Percentiles rank a stretch among this genome's conserved stretches.
phyloP scores from a whole-genome alignment of 2,888 invertebrate genomes.

The Meganola albula region DNA sequence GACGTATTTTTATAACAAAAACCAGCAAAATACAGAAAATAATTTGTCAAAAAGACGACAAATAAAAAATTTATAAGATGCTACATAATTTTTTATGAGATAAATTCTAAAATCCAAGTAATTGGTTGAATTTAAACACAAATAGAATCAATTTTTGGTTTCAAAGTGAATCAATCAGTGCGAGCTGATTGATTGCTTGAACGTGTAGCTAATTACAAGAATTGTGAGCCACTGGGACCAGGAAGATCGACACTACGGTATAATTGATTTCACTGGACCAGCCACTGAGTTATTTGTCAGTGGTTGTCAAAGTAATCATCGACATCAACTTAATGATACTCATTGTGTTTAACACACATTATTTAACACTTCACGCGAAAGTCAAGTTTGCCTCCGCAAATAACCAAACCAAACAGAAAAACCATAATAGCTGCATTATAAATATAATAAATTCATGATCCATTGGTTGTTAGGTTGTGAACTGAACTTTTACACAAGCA shows the following conservation, averaged over 20 bases:
- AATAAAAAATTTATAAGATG: neutral
- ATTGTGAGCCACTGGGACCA: slow-evolving; percentile 43
- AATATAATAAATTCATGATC: too few relatives aligned
- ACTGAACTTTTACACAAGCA: too few relatives aligned
- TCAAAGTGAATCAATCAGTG: slow-evolving; percentile 38
- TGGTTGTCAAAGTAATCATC: slow-evolving; percentile 49
- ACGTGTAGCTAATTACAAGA: slow-evolving; percentile 59
- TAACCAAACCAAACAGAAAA: too few relatives aligned
- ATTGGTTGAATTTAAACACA: slow-evolving; percentile 22
- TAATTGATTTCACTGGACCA: slow-evolving; percentile 66
- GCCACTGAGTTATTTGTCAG: slow-evolving; percentile 39
- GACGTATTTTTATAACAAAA: too few relatives aligned
- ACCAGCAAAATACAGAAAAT: too few relatives aligned
- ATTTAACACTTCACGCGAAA: too few relatives aligned
- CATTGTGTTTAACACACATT: neutral
- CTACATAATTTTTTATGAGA: neutral
- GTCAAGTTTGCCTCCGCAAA: too few relatives aligned
- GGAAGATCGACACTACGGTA: slow-evolving; percentile 48
- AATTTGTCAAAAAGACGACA: too few relatives aligned
- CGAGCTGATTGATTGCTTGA: slow-evolving; percentile 51
- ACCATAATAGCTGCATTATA: too few relatives aligned
- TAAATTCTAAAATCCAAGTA: slow-evolving; percentile 7
- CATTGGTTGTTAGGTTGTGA: too few relatives aligned
- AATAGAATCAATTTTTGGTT: slow-evolving; percentile 35
- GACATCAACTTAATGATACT: slow-evolving; percentile 1